Evolutionary conservation across 1,140 invertebrate species (phyloP).

Genomic region (Adelges cooleyi): DNA sequence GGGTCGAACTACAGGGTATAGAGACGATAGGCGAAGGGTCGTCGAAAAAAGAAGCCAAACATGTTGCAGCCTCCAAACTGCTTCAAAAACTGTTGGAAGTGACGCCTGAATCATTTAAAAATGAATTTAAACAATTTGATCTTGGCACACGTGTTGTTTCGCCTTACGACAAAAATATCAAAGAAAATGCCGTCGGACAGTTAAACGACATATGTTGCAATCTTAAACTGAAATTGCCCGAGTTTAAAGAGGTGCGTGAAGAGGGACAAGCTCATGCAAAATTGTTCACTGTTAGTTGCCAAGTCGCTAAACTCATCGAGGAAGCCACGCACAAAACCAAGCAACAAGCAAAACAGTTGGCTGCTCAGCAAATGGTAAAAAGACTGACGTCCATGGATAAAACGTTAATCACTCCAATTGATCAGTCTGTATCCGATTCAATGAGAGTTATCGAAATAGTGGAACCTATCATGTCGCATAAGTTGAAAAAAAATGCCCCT

Average conservation of each 20-base stretch:
- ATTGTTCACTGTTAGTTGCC: constrained; percentile 54
- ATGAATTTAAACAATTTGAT: constrained; percentile 24
- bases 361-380: constrained; percentile 44
- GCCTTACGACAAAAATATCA: constrained; percentile 32
- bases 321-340: constrained; percentile 43
- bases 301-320: constrained; percentile 47
- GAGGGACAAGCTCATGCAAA: constrained; percentile 59
- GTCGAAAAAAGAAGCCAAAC: constrained; percentile 60
- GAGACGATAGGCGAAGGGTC: constrained; percentile 45
- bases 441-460: background rate
- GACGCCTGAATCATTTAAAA: background rate
- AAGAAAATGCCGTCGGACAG: constrained; percentile 33
- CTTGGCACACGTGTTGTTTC: constrained; percentile 27
- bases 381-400: constrained; percentile 33
- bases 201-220: constrained; percentile 46
- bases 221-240: constrained; percentile 47
- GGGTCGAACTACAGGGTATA: background rate
- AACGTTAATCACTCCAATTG: background rate
- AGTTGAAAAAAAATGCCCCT: background rate
- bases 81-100: constrained; percentile 38
- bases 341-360: constrained; percentile 46
- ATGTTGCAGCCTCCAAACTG: constrained; percentile 49
- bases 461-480: background rate
- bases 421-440: background rate
- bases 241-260: constrained; percentile 50